Evolutionary conservation across 2,888 invertebrate species (phyloP).

Genomic region (Lepeophtheirus nordmannii): DNA sequence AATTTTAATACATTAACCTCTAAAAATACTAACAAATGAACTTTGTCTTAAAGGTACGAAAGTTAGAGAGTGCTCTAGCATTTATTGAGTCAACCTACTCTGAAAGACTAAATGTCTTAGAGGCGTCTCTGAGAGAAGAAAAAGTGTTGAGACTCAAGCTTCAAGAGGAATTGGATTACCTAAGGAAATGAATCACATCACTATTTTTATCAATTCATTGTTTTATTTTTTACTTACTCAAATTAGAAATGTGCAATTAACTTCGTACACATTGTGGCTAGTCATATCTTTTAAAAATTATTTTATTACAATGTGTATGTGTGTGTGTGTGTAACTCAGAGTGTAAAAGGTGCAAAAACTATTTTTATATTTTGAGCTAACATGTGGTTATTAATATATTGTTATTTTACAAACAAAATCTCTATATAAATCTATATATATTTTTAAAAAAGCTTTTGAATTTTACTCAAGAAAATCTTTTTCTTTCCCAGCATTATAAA

Average conservation of each 20-base stretch:
- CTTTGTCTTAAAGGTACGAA: background rate
- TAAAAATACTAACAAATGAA: background rate
- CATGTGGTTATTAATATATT: too few relatives aligned
- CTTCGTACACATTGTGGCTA: background rate
- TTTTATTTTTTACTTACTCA: background rate
- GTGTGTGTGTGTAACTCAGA: background rate
- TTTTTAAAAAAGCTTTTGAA: too few relatives aligned
- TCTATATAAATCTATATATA: too few relatives aligned
- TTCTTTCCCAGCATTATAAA: too few relatives aligned
- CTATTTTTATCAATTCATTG: background rate
- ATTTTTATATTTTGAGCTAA: too few relatives aligned
- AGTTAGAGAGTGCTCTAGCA: background rate
- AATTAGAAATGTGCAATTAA: background rate
- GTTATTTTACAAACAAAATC: too few relatives aligned
- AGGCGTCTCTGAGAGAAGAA: background rate
- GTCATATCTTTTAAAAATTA: conserved; percentile 1
- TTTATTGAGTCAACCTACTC: background rate
- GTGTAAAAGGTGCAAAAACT: too few relatives aligned
- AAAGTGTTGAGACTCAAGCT: background rate
- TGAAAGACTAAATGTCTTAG: background rate
- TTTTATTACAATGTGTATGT: background rate
- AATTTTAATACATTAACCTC: background rate
- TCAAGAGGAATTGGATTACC: background rate
- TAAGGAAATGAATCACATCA: background rate
- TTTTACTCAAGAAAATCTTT: too few relatives aligned